Percentiles rank a stretch among this genome's conserved stretches.
phyloP scores from a whole-genome alignment of 1,140 invertebrate genomes.

The Agraylea sexmaculata region DNA sequence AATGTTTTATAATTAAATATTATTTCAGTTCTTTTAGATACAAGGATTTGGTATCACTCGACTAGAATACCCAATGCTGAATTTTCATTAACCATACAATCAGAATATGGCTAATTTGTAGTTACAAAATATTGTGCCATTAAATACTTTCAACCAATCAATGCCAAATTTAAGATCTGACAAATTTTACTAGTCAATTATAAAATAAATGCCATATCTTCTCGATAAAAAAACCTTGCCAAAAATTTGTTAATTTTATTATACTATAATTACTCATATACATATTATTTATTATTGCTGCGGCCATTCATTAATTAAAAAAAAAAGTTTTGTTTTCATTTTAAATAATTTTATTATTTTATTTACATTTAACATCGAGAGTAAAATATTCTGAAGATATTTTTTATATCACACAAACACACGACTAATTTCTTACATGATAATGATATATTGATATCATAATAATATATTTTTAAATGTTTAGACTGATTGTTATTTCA shows the following conservation, averaged over 20 bases:
- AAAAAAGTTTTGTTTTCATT: slow-evolving; percentile 1
- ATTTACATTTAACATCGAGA: slow-evolving; percentile 16
- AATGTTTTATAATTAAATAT: slow-evolving; percentile 14
- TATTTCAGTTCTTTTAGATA: slow-evolving; percentile 69
- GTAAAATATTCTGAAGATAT: slow-evolving; percentile 13
- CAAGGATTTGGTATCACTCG: slow-evolving; percentile 86
- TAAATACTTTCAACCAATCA: too few species aligned
- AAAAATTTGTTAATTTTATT: not conserved
- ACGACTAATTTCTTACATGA: too few species aligned
- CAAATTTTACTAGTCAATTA: too few species aligned
- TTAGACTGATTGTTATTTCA: not conserved
- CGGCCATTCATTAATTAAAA: slow-evolving; percentile 5
- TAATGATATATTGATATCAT: not conserved
- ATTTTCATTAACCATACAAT: slow-evolving; percentile 82
- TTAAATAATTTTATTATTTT: slow-evolving; percentile 8
- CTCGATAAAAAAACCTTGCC: too few species aligned
- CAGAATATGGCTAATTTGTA: slow-evolving; percentile 71
- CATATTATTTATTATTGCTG: not conserved
- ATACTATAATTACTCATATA: not conserved
- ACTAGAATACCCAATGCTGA: slow-evolving; percentile 72
- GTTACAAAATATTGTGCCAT: too few species aligned
- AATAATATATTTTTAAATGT: not conserved
- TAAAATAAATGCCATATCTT: too few species aligned
- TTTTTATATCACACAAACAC: slow-evolving; percentile 21
- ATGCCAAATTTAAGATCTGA: too few species aligned